A percentile compares a stretch with the other conserved stretches of the same genome.
Evolutionary conservation across 2,113 vertebrate genomes (phyloP).

Genomic region (Mustela nigripes): DNA sequence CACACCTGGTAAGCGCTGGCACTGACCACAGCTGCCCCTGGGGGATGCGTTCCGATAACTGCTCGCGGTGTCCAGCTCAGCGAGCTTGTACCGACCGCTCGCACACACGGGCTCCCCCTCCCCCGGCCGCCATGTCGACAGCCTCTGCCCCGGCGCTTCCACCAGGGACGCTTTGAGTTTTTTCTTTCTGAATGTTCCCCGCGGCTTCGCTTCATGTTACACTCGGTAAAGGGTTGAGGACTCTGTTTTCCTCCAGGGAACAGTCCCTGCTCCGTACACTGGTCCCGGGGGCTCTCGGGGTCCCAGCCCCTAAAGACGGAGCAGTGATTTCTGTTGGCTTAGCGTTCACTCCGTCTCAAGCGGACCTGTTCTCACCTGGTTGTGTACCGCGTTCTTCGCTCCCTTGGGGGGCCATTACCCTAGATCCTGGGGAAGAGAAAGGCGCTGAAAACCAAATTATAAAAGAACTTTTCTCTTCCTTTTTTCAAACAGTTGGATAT

Average conservation of each 20-base stretch:
- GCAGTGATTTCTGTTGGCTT: background rate
- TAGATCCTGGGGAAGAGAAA: background rate
- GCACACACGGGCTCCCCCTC: fast-evolving
- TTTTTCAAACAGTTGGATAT: conserved; percentile 93
- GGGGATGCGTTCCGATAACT: fast-evolving
- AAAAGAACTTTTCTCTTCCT: conserved; percentile 59
- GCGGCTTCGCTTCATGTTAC: background rate
- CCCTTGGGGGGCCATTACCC: fast-evolving
- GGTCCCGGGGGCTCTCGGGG: background rate
- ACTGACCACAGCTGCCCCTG: fast-evolving
- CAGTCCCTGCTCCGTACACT: background rate
- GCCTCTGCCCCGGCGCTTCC: background rate
- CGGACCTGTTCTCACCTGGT: fast-evolving
- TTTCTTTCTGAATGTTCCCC: background rate
- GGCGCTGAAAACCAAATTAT: background rate
- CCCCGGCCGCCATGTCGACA: fast-evolving
- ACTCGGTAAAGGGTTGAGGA: fast-evolving
- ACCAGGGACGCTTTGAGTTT: background rate
- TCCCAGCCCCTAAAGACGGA: background rate
- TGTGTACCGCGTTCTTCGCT: background rate
- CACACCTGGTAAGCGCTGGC: fast-evolving
- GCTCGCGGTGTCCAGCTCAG: fast-evolving
- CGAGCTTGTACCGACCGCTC: fast-evolving
- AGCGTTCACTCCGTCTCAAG: background rate
- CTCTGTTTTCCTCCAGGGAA: background rate